Evolutionary conservation across 2,888 invertebrate species (phyloP), one percentile per base, ranked within the genome.

Genomic region (Ferdinandea cuprea): DNA sequence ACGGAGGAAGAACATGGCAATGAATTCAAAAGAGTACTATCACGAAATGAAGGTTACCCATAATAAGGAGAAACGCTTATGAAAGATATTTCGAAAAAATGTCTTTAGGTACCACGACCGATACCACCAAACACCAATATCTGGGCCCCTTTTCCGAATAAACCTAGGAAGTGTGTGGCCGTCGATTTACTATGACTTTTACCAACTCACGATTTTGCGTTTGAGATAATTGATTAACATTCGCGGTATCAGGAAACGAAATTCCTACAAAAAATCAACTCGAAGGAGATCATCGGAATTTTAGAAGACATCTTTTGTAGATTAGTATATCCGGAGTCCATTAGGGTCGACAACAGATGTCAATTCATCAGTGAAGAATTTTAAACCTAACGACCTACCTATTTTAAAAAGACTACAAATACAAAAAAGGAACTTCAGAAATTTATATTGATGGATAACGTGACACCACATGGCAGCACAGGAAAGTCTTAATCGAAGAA

Each of bases 391-490:
- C 21, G 46, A 63, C 42, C 11, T 63, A 6, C 72, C 78, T 5
- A 46, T 21, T 46, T 17, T 30, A 9, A 30, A 30, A 30, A n/a
- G n/a, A n/a, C n/a, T n/a, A n/a, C n/a, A n/a, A n/a, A n/a, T n/a
- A n/a, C n/a, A n/a, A n/a, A n/a, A n/a, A n/a, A n/a, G n/a, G n/a
- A n/a, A n/a, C n/a, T n/a, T n/a, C n/a, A n/a, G n/a, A n/a, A n/a
- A 13, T 74, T 54, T 63, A 56, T 54, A 19, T 15, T 76, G 15
- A 83, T 77, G 77, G 59, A 83, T 28, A 69, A 72, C n/a, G 66
- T 66, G 0, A 77, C 81, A 15, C 76, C 72, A 32, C 83, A 85
- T n/a, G n/a, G n/a, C n/a, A n/a, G n/a, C n/a, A 83, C 79, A 9
- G 85, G 81, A 11, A 78, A 68, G 44, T 59, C 85, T 84, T 9